Evolutionary conservation across 92 coral and sea anemone genomes (phyloP).

Genomic region (Zoanthus gigantus): DNA sequence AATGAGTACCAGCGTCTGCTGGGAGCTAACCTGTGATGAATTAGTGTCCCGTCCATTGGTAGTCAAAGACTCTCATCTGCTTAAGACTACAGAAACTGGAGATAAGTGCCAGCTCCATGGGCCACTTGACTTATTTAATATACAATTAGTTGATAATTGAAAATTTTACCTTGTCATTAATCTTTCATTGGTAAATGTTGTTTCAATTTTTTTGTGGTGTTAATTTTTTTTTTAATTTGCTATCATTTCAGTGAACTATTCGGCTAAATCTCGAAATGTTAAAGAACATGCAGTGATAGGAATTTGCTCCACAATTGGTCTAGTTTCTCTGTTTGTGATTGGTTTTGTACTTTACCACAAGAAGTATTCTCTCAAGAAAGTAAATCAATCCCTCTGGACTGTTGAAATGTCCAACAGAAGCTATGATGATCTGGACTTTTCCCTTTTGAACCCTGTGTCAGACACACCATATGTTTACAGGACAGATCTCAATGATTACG

Average conservation of each 20-base stretch:
- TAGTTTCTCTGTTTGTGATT: slow-evolving; percentile 48
- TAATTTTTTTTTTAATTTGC: no score
- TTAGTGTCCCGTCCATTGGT: no score
- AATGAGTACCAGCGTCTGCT: no score
- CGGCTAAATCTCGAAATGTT: slow-evolving; percentile 17
- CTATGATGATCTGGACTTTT: slow-evolving; percentile 88
- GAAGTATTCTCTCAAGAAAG: slow-evolving; percentile 46
- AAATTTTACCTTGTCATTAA: no score
- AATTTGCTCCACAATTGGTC: slow-evolving; percentile 68
- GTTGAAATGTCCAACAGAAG: slow-evolving; percentile 83
- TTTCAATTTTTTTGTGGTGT: no score
- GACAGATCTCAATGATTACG: slow-evolving; percentile 79
- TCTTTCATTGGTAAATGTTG: no score
- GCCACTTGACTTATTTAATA: no score
- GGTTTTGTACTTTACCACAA: slow-evolving; percentile 62
- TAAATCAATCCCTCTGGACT: slow-evolving; percentile 74
- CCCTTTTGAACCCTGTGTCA: slow-evolving; percentile 79
- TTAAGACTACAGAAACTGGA: no score
- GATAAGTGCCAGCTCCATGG: no score
- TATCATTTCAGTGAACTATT: background rate
- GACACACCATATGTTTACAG: slow-evolving; percentile 88
- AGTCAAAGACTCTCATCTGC: no score
- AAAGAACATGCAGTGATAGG: slow-evolving; percentile 74
- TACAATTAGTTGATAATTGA: no score
- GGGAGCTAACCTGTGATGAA: no score